Evolutionary conservation across 2,113 vertebrate species (phyloP).

Genomic region (Leptodactylus fuscus): DNA sequence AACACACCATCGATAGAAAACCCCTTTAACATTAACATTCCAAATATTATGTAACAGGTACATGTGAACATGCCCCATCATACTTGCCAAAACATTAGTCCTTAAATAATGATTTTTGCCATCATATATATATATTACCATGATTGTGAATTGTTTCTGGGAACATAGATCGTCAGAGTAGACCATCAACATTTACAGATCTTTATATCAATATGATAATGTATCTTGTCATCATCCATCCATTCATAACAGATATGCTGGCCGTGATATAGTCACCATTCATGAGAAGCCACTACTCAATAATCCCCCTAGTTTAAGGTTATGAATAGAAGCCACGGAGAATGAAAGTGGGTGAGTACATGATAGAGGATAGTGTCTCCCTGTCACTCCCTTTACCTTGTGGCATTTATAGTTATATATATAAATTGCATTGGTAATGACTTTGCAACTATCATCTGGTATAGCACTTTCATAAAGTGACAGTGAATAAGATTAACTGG

Average conservation of each 20-base stretch:
- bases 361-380: background rate
- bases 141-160: too few relatives aligned
- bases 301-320: background rate
- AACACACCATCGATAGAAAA: too few relatives aligned
- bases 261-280: background rate
- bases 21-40: too few relatives aligned
- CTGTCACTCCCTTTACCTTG: background rate
- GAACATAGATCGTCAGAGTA: too few relatives aligned
- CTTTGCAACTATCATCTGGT: conserved; percentile 7
- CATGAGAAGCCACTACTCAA: background rate
- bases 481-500: conserved; percentile 23
- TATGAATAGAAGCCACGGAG: background rate
- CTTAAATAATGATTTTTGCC: too few relatives aligned
- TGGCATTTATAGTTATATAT: background rate
- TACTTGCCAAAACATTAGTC: too few relatives aligned
- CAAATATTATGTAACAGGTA: too few relatives aligned
- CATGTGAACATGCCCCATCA: too few relatives aligned
- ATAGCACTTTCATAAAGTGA: background rate
- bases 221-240: too few relatives aligned
- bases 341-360: background rate
- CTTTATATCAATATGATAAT: too few relatives aligned
- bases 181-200: too few relatives aligned
- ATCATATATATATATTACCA: too few relatives aligned
- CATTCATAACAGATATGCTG: background rate
- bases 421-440: background rate